Evolutionary conservation across 2,888 invertebrate species (phyloP), one percentile per base, ranked within the genome.

Genomic region (Dynastes maya): DNA sequence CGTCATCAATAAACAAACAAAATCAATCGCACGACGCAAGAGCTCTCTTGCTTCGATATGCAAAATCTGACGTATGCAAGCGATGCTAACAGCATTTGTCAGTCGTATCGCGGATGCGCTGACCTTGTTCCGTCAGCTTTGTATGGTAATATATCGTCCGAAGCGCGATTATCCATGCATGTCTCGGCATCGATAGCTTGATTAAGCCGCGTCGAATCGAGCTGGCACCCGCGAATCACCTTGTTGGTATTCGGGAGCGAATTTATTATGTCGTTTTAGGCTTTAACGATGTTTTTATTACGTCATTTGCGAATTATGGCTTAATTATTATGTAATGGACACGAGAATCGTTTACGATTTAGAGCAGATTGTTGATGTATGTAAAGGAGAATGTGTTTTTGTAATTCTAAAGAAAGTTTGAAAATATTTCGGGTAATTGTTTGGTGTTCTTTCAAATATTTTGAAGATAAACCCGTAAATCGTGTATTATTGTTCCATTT

Each of bases 111-210:
- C 51, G 32, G 51, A 68, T 74, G 40, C 45, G 58, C 27, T 61
- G 61, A 40, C 72, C 72, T 74, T 74, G 72, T 61, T 61, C 58
- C 37, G 40, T 4, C 72, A 40, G 45, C 61, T 74, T 74, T 74
- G 72, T 74, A 74, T 74, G 72, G 72, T 74, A 74, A 74, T 74
- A 74, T 74, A 45, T 74, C 61, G 45, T 27, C 40, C 22, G 63
- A 61, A 74, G 29, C 61, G 61, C 72, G 61, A 61, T 55, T 55
- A 16, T 16, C 45, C 2, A 61, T 74, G 29, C 72, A 74, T 63
- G 45, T 22, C 16, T 32, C 63, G 29, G 5, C 63, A 29, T 22
- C 29, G 32, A 29, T 32, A 32, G 63, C 63, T 32, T 27, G 8
- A 63, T 63, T 32, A n/a, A 13, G 2, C 5, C 13, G 4, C 13